Evolutionary conservation across 2,888 invertebrate genomes (phyloP), one percentile per base, ranked within the genome.

Genomic region (Catocala fraxini): DNA sequence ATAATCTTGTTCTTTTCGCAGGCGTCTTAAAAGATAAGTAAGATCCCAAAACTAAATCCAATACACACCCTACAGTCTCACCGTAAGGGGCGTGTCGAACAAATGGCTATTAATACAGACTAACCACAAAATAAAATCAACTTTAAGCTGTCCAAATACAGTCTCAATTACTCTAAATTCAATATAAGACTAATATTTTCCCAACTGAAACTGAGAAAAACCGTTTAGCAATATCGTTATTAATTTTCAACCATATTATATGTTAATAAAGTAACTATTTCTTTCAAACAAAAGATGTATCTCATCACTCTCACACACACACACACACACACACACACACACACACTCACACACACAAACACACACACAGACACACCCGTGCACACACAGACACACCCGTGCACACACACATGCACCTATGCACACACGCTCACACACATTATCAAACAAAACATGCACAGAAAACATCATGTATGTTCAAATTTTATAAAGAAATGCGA

Each of bases 1-100:
- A 25, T 25, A 25, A 25, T 4, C 25, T 25, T 25, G 25, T 25
- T 15, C 0, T 25, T 25, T 25, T 25, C 4, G 12, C 10, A n/a
- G n/a, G 10, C n/a, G 1, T 11, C 6, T 9, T 0, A 45, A 45
- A n/a, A 51, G 25, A 51, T 35, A 39, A 10, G 39, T 5, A 6
- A 39, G 39, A 43, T 43, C 12, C 41, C 15, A 10, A 13, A 15
- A 43, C 7, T 11, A 33, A 53, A 15, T n/a, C 5, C 4, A 41
- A 47, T 53, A 1, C 33, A 12, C 64, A 64, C 42, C 58, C 59
- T 67, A 41, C 51, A 51, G 51, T 53, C 43, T 5, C 45, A 53
- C 41, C 6, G 6, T 51, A 35, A 25, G 65, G 71, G 80, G 80
- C 81, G 81, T 81, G 79, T 70, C 77, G 49, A 51, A 15, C 60